Percentiles rank a stretch among this genome's conserved stretches.
Evolutionary conservation across 2,888 invertebrate species (phyloP).

Genomic region (Stegophylla sp.): DNA sequence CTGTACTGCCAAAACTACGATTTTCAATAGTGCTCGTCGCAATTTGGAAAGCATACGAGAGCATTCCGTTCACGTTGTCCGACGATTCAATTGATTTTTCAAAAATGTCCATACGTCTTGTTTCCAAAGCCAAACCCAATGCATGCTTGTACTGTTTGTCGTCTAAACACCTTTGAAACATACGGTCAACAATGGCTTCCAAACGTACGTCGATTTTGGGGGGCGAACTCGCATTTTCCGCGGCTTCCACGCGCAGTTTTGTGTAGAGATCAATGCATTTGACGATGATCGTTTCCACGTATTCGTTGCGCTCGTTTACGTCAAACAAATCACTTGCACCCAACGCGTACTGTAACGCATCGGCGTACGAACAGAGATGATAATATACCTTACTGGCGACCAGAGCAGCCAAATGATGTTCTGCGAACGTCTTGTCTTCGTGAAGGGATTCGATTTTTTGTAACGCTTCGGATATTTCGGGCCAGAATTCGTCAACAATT

Average conservation of each 20-base stretch:
- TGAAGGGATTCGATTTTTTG: constrained; percentile 83
- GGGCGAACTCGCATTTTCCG: constrained; percentile 69
- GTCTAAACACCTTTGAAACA: constrained; percentile 95
- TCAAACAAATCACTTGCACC: constrained; percentile 95
- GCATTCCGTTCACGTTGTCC: constrained; percentile 87
- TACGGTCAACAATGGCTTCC: constrained; percentile 92
- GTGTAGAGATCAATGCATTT: constrained; percentile 98
- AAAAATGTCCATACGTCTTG: constrained; percentile 95
- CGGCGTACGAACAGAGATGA: constrained; percentile 95
- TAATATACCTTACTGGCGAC: constrained; percentile 99
- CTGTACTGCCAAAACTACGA: constrained; percentile 88
- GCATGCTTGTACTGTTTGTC: constrained; percentile 96
- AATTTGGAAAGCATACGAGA: constrained; percentile 94
- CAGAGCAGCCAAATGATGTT: constrained; percentile 91
- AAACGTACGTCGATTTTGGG: constrained; percentile 81
- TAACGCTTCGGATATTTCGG: constrained; percentile 97
- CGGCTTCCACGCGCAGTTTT: constrained; percentile 76
- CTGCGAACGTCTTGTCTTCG: constrained; percentile 86
- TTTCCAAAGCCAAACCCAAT: constrained; percentile 94
- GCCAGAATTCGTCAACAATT: constrained; percentile 98
- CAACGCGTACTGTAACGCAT: constrained; percentile 95
- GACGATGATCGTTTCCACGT: constrained; percentile 94
- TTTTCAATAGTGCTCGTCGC: constrained; percentile 96
- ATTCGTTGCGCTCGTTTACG: constrained; percentile 91
- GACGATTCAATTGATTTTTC: constrained; percentile 89